phyloP scores from a whole-genome alignment of 2,113 vertebrate genomes.

The Hippopotamus amphibius region DNA sequence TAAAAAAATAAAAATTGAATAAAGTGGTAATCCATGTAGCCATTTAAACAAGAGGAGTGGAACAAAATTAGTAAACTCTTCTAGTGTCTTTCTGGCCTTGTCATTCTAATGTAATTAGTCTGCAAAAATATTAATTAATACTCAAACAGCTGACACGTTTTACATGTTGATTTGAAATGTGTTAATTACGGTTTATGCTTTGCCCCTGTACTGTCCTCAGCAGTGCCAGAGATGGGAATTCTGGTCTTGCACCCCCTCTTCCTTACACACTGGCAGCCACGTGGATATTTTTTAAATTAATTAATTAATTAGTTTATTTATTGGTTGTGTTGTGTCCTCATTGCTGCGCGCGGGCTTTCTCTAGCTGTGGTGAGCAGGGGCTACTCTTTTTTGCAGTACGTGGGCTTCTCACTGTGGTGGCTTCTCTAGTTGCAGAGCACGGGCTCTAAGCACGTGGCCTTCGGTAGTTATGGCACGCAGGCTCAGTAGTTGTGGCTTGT shows the following conservation, averaged over 20 bases:
- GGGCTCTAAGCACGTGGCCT: too few species aligned
- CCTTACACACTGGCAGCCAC: not conserved
- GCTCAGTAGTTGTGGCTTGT: too few species aligned
- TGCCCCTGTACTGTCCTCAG: not conserved
- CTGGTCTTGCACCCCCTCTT: not conserved
- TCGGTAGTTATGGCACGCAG: too few species aligned
- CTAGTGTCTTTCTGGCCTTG: constrained; percentile 67
- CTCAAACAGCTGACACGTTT: constrained; percentile 70
- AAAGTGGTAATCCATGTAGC: constrained; percentile 63
- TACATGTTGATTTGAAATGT: constrained; percentile 70
- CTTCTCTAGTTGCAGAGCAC: too few species aligned
- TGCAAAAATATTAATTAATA: constrained; percentile 79
- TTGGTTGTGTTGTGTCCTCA: too few species aligned
- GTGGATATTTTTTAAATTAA: too few species aligned
- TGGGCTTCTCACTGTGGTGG: too few species aligned
- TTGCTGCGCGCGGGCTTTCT: too few species aligned
- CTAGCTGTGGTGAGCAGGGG: too few species aligned
- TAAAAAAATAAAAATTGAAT: constrained; percentile 76
- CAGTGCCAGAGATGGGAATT: not conserved
- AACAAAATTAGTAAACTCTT: constrained; percentile 64
- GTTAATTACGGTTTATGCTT: constrained; percentile 59
- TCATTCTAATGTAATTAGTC: constrained; percentile 79
- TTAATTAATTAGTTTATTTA: too few species aligned
- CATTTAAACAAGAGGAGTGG: constrained; percentile 64
- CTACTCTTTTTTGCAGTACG: too few species aligned